Evolutionary conservation across 92 coral and sea anemone genomes (phyloP).

Genomic region (Isaurus tuberculatus): DNA sequence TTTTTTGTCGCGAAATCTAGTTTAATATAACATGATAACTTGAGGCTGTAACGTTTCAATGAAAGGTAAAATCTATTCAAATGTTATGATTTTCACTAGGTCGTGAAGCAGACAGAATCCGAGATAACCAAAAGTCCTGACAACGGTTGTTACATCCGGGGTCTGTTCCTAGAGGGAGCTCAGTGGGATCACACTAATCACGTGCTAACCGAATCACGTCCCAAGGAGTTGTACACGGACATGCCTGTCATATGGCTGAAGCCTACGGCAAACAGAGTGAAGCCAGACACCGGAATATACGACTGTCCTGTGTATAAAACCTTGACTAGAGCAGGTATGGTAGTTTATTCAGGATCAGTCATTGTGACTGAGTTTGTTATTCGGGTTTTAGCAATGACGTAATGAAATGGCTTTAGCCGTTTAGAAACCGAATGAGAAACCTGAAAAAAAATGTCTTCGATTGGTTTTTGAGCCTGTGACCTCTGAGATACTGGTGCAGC

Average conservation of each 20-base stretch:
- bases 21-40: too few species aligned
- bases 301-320: slow-evolving; percentile 99
- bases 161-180: slow-evolving; percentile 97
- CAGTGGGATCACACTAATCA: slow-evolving; percentile 92
- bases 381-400: too few species aligned
- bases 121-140: slow-evolving; percentile 81
- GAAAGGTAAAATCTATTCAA: background rate
- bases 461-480: too few species aligned
- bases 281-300: slow-evolving; percentile 89
- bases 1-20: too few species aligned
- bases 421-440: too few species aligned
- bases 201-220: slow-evolving; percentile 91
- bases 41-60: too few species aligned
- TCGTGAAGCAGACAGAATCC: slow-evolving; percentile 76
- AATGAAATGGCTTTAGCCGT: too few species aligned
- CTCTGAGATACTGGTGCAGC: too few species aligned
- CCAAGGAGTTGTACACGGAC: slow-evolving; percentile 97
- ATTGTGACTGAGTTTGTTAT: background rate
- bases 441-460: too few species aligned
- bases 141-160: slow-evolving; percentile 98
- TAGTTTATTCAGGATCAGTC: background rate
- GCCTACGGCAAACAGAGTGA: slow-evolving; percentile 96
- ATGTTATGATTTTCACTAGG: slow-evolving; percentile 53
- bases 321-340: slow-evolving; percentile 93
- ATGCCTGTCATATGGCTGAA: slow-evolving; percentile 98